Base-by-base conservation (phyloP, 2,888 invertebrate genomes). In the Drosophila heteroneura region DNA sequence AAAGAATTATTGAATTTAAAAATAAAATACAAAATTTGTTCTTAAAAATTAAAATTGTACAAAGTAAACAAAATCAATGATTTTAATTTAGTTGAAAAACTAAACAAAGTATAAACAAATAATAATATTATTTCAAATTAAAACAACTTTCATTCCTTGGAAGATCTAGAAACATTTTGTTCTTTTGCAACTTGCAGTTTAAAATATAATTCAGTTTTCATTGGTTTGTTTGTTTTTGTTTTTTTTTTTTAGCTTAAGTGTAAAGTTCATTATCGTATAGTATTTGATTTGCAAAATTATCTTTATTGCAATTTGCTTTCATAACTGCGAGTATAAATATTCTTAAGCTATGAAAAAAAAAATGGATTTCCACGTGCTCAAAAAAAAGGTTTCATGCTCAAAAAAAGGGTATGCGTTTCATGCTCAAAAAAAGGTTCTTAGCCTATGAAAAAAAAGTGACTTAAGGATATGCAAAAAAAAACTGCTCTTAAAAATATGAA, bases 381-480 rank as follows among this genome's bases (percentile, higher is more conserved):
- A 74, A 77, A 77, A 76, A 77, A 82, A 79, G 37, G 47, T 30
- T 68, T 57, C 81, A 61, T 89, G 87, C 71, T 78, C 66, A 85
- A 86, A 87, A 85, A 83, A 82, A 74, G 76, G 76, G 74, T 70
- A 59, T 62, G 70, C 6, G 19, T 53, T 77, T 73, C 86, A 74
- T 86, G 86, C 67, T 67, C 86, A 82, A 82, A 82, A 82, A 82
- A 82, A 81, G 44, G 39, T 59, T 35, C 60, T 76, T 73, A 73
- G 32, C 1, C 5, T 74, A 70, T 30, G 7, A 57, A 74, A 80
- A 79, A 82, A 82, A 84, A 71, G 57, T 60, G 37, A 22, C 76
- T 80, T 83, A 72, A 37, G 16, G 3, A 2, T 82, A 75, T 51
- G 39, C 58, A 70, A 70, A 77, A 77, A 70, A 70, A 76, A 47